Percentiles rank a stretch among this genome's conserved stretches.
phyloP scores from a whole-genome alignment of 2,797 vertebrate genomes.

The Sternotherus odoratus region DNA sequence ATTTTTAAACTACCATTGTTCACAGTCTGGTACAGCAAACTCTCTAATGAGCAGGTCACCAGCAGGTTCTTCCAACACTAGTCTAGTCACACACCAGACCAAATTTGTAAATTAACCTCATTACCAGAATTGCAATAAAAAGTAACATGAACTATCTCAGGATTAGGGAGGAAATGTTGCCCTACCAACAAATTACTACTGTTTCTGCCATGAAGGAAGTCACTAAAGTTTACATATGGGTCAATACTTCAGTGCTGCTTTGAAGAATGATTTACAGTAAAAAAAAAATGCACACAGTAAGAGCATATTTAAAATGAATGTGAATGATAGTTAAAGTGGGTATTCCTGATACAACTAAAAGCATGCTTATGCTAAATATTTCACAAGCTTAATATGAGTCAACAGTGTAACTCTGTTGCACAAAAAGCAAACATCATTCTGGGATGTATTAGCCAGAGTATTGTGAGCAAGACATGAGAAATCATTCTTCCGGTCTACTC shows the following conservation, averaged over 20 bases:
- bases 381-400: neutral
- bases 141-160: neutral
- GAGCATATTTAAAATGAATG: fast-evolving
- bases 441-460: no score
- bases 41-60: neutral
- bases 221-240: neutral
- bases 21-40: neutral
- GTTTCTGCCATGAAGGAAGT: neutral
- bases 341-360: neutral
- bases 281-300: neutral
- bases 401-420: neutral
- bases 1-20: neutral
- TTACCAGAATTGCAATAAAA: neutral
- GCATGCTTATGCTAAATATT: neutral
- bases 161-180: neutral
- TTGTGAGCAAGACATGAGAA: no score
- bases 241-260: neutral
- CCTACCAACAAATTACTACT: neutral
- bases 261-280: neutral
- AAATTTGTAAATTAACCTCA: fast-evolving
- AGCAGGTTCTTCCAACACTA: neutral
- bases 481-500: no score
- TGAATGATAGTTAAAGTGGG: fast-evolving
- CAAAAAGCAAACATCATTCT: neutral
- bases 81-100: neutral